phyloP scores from a whole-genome alignment of 2,888 invertebrate genomes.

The Acleris holmiana region DNA sequence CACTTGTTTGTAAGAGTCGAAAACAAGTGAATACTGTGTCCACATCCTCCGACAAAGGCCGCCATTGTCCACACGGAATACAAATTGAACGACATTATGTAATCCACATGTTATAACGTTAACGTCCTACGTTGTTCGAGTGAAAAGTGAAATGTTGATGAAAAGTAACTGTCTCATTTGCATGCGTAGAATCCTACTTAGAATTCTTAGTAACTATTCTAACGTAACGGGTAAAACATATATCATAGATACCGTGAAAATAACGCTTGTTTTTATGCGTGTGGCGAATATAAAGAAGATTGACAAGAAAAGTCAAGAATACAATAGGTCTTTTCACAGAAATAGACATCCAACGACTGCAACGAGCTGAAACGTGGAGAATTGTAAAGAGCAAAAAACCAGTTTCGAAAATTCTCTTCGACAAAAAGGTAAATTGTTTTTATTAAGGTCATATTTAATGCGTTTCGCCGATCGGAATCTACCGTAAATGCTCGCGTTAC shows the following conservation, averaged over 20 bases:
- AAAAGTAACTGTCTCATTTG: constrained; percentile 19
- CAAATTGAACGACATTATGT: constrained; percentile 32
- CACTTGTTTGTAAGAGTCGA: constrained; percentile 12
- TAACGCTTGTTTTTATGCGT: no score
- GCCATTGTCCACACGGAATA: constrained; percentile 22
- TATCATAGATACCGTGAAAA: no score
- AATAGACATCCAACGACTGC: no score
- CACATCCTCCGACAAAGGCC: constrained; percentile 7
- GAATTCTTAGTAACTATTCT: no score
- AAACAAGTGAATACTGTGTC: constrained; percentile 26
- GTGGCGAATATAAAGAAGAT: no score
- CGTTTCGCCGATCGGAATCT: not conserved
- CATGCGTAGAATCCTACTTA: no score
- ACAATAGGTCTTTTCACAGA: no score
- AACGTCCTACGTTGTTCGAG: constrained; percentile 21
- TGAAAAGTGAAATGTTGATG: constrained; percentile 32
- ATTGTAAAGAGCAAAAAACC: no score
- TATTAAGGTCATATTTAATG: constrained; percentile 2
- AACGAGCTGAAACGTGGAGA: no score
- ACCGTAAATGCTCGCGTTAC: constrained; percentile 6
- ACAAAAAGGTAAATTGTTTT: not conserved
- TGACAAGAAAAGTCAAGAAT: no score
- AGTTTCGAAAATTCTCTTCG: no score
- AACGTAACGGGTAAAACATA: no score
- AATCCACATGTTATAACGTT: constrained; percentile 18